phyloP scores from a whole-genome alignment of 92 coral and sea anemone species.

The Palythoa caribaeorum region DNA sequence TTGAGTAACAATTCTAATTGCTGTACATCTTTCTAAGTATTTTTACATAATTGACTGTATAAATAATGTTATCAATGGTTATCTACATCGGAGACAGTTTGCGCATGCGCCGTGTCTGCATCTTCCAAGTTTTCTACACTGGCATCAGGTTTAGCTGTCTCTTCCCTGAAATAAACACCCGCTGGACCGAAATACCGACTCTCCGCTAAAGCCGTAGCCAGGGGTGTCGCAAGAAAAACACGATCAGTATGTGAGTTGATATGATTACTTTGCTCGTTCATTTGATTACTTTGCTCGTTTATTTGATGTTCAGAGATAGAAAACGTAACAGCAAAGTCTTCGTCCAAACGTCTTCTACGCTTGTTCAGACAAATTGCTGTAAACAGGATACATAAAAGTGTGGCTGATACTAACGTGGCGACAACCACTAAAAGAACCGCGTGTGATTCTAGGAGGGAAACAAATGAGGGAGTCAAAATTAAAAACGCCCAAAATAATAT shows the following conservation, averaged over 20 bases:
- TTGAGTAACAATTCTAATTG: too few species aligned
- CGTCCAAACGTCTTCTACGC: constrained; percentile 14
- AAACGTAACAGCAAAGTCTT: constrained; percentile 7
- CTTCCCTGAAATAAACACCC: constrained; percentile 18
- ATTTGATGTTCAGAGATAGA: constrained; percentile 11
- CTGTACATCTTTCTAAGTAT: background rate
- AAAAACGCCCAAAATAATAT: too few species aligned
- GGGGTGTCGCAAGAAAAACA: constrained; percentile 27
- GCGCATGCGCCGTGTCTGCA: background rate
- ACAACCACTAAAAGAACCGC: constrained; percentile 36
- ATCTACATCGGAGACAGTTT: background rate
- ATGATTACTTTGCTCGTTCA: background rate
- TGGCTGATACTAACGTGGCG: constrained; percentile 26
- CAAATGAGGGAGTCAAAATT: background rate
- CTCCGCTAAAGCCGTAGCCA: constrained; percentile 19
- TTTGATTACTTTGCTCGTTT: background rate
- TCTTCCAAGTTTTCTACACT: constrained; percentile 9
- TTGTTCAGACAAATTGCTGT: constrained; percentile 35
- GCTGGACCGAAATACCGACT: constrained; percentile 38
- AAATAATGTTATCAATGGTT: background rate
- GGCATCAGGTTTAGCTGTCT: background rate
- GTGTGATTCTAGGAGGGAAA: constrained; percentile 12
- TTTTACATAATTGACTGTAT: background rate
- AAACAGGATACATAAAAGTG: constrained; percentile 23
- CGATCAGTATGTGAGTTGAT: constrained; percentile 24